Evolutionary conservation across 1,140 invertebrate genomes (phyloP).

Genomic region (Euwallacea similis): DNA sequence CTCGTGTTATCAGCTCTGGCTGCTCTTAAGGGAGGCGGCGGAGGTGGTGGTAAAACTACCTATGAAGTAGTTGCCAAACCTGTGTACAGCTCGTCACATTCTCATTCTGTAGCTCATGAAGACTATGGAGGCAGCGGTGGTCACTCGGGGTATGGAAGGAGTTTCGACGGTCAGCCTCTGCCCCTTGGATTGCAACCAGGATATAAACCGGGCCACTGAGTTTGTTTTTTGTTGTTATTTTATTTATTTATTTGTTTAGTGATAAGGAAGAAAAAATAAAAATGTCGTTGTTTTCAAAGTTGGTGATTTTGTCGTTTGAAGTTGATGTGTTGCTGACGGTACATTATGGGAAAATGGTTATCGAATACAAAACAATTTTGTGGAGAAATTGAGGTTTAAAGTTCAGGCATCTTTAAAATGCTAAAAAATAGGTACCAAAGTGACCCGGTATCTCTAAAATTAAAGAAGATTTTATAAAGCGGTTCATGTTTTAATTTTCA

Average conservation of each 20-base stretch:
- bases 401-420: no score
- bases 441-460: no score
- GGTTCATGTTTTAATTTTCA: no score
- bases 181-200: constrained; percentile 50
- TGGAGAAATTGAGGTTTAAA: no score
- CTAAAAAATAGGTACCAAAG: no score
- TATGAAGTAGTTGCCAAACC: constrained; percentile 83
- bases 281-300: no score
- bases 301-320: no score
- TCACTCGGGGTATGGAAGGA: constrained; percentile 62
- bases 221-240: constrained; percentile 15
- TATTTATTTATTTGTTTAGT: constrained; percentile 18
- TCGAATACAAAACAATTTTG: no score
- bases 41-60: constrained; percentile 73
- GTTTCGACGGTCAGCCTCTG: constrained; percentile 51
- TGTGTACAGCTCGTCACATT: constrained; percentile 70
- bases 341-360: no score
- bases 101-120: constrained; percentile 70
- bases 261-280: neutral
- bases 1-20: constrained; percentile 72
- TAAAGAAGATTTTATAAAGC: no score
- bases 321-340: no score
- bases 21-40: constrained; percentile 70
- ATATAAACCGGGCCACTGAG: constrained; percentile 43
- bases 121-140: constrained; percentile 56